Percentiles rank a stretch among this genome's conserved stretches.
Evolutionary conservation across 2,888 invertebrate species (phyloP).

Genomic region (Deilephila porcellus): DNA sequence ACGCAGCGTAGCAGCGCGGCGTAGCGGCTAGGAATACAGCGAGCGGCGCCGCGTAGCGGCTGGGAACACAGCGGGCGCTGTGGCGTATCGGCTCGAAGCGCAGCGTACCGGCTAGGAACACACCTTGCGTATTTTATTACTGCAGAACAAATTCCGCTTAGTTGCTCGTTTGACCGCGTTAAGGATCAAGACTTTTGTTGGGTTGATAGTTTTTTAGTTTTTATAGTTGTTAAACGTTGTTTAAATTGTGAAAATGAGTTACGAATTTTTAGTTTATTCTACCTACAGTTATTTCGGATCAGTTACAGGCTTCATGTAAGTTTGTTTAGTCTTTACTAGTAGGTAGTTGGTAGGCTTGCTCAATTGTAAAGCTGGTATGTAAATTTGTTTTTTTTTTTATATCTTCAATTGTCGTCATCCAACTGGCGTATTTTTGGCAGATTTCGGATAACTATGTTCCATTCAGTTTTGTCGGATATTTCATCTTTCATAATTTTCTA

Average conservation of each 20-base stretch:
- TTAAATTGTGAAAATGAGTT: neutral
- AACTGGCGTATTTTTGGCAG: too few relatives aligned
- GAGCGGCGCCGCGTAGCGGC: neutral
- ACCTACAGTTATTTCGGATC: too few relatives aligned
- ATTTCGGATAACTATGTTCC: too few relatives aligned
- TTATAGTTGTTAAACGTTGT: neutral
- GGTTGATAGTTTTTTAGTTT: neutral
- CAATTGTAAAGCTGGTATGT: too few relatives aligned
- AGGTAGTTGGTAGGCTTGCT: too few relatives aligned
- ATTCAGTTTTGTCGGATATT: too few relatives aligned
- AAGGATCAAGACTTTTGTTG: neutral
- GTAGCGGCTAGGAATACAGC: neutral
- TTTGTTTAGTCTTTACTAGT: too few relatives aligned
- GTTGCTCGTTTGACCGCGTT: neutral
- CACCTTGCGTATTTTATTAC: neutral
- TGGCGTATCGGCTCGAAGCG: neutral
- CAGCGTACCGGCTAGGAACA: neutral
- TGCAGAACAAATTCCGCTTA: neutral
- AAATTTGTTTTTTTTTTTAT: too few relatives aligned
- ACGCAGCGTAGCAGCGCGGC: neutral
- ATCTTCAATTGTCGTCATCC: too few relatives aligned
- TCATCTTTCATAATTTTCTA: too few relatives aligned
- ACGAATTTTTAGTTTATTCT: too few relatives aligned
- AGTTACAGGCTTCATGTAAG: too few relatives aligned
- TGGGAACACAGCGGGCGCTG: neutral